A percentile compares a stretch with the other conserved stretches of the same genome.
These are phyloP conservation scores for Schrankia costaestrigalis DNA, from an alignment of 2,888 invertebrate genomes.

Conservation along the genomic window DNA sequence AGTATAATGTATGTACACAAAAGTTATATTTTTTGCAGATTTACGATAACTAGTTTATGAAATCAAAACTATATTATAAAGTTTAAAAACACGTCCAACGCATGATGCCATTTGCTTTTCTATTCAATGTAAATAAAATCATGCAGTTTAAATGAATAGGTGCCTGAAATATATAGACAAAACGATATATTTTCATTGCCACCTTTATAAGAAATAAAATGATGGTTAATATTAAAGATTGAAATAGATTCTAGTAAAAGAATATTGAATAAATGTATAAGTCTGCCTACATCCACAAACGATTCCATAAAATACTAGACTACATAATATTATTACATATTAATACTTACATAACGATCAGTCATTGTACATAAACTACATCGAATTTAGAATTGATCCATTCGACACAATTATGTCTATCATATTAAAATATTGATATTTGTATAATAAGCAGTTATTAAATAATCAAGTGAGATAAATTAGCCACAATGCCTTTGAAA, in stretches of 20 bases:
- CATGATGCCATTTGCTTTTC: conserved; percentile 51
- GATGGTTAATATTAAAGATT: conserved; percentile 42
- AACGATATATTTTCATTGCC: conserved; percentile 66
- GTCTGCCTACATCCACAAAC: conserved; percentile 30
- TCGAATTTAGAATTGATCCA: conserved; percentile 32
- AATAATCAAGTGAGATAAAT: conserved; percentile 12
- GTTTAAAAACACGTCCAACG: conserved; percentile 66
- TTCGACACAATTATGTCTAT: conserved; percentile 9
- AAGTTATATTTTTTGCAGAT: conserved; percentile 76
- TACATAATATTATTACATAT: conserved; percentile 9
- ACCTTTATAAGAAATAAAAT: conserved; percentile 44
- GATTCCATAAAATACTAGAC: conserved; percentile 28
- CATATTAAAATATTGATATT: conserved; percentile 4
- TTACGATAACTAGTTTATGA: conserved; percentile 60
- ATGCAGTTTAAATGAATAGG: conserved; percentile 58
- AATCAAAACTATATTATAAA: conserved; percentile 52
- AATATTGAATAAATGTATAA: conserved; percentile 29
- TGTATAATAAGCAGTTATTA: conserved; percentile 1
- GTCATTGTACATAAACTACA: conserved; percentile 33
- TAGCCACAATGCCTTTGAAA: conserved; percentile 21
- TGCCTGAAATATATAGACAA: conserved; percentile 66
- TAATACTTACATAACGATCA: conserved; percentile 11
- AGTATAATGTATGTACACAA: conserved; percentile 55
- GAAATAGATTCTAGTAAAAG: conserved; percentile 37
- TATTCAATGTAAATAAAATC: conserved; percentile 47